These are phyloP conservation scores for Coilia nasus DNA, from an alignment of 2,797 vertebrate genomes.

Conservation along the genomic window DNA sequence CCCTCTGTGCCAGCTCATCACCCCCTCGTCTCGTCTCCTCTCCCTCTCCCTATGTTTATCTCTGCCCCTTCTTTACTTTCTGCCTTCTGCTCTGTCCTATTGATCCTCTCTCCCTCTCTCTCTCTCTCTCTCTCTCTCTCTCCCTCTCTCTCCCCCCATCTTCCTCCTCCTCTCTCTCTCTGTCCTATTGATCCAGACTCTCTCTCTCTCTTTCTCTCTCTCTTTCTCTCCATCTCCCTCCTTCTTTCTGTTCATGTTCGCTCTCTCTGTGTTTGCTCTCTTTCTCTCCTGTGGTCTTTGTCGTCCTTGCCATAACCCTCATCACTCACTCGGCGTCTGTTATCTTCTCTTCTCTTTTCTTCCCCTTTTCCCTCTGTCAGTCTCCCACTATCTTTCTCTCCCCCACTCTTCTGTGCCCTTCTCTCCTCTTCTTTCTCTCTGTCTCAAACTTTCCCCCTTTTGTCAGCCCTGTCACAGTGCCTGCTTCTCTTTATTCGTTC, in stretches of 20 bases:
- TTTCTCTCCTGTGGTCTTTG: too few species aligned
- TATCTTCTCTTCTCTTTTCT: background rate
- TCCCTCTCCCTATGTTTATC: background rate
- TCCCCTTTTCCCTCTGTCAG: background rate
- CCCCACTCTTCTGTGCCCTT: background rate
- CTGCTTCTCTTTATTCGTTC: background rate
- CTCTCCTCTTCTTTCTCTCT: background rate
- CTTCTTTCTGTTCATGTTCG: too few species aligned
- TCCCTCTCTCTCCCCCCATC: too few species aligned
- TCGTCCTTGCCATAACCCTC: background rate
- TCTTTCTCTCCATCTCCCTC: too few species aligned
- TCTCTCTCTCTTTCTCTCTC: background rate
- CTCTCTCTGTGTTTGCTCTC: too few species aligned
- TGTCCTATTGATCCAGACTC: background rate
- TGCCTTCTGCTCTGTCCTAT: background rate
- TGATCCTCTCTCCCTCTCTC: background rate
- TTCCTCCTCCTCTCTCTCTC: too few species aligned
- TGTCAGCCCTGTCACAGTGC: background rate
- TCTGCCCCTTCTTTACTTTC: background rate
- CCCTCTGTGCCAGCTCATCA: background rate
- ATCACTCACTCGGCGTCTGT: background rate
- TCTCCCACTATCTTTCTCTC: background rate
- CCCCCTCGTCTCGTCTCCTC: background rate
- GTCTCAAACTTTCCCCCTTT: background rate
- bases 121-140: background rate